Percentiles rank a stretch among this genome's conserved stretches.
Conservation (phyloP, 2,888 invertebrate genomes). For the Laothoe populi region DNA sequence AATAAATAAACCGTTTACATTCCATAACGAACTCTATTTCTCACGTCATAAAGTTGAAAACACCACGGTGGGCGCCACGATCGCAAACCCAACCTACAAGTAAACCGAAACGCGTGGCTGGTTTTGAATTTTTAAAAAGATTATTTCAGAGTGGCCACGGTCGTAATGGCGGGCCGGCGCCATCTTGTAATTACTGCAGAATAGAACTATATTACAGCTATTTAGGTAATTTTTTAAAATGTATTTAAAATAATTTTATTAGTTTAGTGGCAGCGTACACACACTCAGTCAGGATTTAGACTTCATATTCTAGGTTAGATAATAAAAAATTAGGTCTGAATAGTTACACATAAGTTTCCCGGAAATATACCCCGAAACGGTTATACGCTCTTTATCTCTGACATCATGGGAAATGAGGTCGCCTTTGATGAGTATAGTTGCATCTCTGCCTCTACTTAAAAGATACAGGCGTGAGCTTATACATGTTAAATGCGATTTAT, state of each 20-base stretch:
- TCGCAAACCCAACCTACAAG: constrained; percentile 55
- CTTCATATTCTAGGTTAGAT: too few species aligned
- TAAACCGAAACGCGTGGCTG: constrained; percentile 53
- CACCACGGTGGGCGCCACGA: constrained; percentile 33
- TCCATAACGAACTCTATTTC: constrained; percentile 39
- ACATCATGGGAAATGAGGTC: too few species aligned
- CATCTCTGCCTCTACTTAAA: too few species aligned
- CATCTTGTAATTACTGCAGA: constrained; percentile 58
- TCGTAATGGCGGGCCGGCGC: constrained; percentile 61
- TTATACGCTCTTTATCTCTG: too few species aligned
- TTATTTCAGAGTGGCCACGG: constrained; percentile 67
- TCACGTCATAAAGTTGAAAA: constrained; percentile 37
- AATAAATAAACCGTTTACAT: constrained; percentile 41
- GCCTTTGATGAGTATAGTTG: too few species aligned
- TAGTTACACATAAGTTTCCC: too few species aligned
- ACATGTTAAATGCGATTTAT: too few species aligned
- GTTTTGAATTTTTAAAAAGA: constrained; percentile 78
- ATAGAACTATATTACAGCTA: constrained; percentile 21
- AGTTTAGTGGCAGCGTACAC: too few species aligned
- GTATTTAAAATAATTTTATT: neutral
- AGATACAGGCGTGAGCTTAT: too few species aligned
- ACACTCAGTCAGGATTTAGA: too few species aligned
- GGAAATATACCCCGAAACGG: too few species aligned
- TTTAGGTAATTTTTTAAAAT: neutral
- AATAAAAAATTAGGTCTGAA: too few species aligned